A percentile compares a stretch with the other conserved stretches of the same genome.
These are phyloP conservation scores for Pseudorhiza aurosa DNA, from an alignment of 30 jellyfish, hydroid and myxozoan genomes.

Conservation along the genomic window DNA sequence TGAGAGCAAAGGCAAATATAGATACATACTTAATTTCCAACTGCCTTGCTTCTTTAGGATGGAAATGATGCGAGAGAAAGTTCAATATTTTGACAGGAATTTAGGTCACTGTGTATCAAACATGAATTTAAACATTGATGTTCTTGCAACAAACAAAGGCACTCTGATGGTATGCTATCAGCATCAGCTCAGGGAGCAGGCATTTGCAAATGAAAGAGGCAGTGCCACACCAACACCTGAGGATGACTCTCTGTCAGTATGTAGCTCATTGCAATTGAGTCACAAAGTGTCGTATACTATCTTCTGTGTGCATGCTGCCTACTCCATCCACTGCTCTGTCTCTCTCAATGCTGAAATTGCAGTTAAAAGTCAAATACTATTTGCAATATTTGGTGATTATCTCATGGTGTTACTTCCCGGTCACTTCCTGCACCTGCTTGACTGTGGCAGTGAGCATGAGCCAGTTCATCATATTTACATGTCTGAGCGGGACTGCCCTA, in stretches of 20 bases:
- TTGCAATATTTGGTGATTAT: conserved; percentile 80
- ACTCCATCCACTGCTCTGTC: conserved; percentile 38
- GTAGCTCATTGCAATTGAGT: conserved; percentile 37
- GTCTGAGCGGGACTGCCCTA: conserved; percentile 39
- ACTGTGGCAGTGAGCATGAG: conserved; percentile 89
- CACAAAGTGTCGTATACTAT: conserved; percentile 54
- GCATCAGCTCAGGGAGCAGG: conserved; percentile 46
- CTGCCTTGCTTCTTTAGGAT: conserved; percentile 66
- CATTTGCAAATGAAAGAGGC: background rate
- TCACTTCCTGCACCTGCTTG: conserved; percentile 78
- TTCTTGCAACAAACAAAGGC: conserved; percentile 55
- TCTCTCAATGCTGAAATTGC: conserved; percentile 17
- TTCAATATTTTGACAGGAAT: conserved; percentile 41
- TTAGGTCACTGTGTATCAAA: conserved; percentile 38
- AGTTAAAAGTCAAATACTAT: conserved; percentile 26
- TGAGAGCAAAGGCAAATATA: conserved; percentile 50
- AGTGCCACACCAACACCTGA: conserved; percentile 34
- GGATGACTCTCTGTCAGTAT: conserved; percentile 43
- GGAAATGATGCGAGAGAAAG: conserved; percentile 60
- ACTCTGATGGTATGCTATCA: conserved; percentile 81
- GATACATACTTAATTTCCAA: conserved; percentile 63
- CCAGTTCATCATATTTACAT: conserved; percentile 79
- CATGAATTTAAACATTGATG: conserved; percentile 57
- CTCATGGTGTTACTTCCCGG: conserved; percentile 70
- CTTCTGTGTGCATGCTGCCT: conserved; percentile 86